These are phyloP conservation scores for Pavo muticus DNA, from an alignment of 2,113 vertebrate genomes.

Conservation along the genomic window DNA sequence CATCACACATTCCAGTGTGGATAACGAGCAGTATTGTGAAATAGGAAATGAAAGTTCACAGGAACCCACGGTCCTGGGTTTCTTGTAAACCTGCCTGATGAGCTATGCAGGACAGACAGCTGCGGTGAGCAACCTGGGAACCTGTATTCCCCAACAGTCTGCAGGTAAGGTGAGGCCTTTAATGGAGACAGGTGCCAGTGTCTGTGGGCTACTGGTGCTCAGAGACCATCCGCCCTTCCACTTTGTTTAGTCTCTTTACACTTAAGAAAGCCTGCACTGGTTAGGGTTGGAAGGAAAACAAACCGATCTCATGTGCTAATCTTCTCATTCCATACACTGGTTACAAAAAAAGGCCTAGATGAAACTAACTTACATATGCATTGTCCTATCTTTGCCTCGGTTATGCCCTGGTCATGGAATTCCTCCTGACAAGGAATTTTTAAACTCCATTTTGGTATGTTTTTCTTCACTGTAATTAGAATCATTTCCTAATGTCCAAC, in stretches of 20 bases:
- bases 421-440: neutral
- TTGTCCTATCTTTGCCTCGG: neutral
- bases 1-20: neutral
- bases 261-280: too few relatives aligned
- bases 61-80: fast-evolving
- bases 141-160: neutral
- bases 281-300: neutral
- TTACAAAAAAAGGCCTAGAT: neutral
- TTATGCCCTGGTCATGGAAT: neutral
- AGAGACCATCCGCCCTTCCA: neutral
- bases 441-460: neutral
- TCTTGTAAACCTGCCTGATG: neutral
- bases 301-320: too few relatives aligned
- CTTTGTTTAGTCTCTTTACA: neutral
- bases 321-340: neutral
- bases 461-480: neutral
- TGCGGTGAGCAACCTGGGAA: neutral
- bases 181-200: fast-evolving
- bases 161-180: neutral
- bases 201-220: neutral
- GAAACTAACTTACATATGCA: neutral
- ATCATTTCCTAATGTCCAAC: neutral
- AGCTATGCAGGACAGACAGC: neutral
- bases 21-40: neutral
- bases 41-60: constrained; percentile 22